These are phyloP conservation scores for Campoplex capitator DNA, from an alignment of 2,888 invertebrate species.

Conservation along the genomic window DNA sequence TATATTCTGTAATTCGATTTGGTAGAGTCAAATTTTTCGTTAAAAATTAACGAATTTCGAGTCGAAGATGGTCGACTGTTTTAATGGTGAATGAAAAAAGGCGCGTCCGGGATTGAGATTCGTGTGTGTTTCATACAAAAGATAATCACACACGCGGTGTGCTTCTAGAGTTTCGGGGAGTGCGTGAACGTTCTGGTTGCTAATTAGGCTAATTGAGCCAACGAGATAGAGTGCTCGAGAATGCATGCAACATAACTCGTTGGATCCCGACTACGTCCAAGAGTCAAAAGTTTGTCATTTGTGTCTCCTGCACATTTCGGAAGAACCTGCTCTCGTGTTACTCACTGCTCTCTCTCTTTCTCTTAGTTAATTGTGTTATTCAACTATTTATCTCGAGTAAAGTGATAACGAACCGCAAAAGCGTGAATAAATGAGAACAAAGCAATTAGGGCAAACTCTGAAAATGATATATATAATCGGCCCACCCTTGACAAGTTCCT, in stretches of 20 bases:
- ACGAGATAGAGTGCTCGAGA: constrained; percentile 62
- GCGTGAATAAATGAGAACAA: background rate
- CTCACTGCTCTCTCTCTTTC: constrained; percentile 14
- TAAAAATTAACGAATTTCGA: background rate
- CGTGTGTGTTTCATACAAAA: background rate
- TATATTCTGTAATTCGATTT: too few relatives aligned
- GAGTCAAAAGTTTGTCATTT: constrained; percentile 1
- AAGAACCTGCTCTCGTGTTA: background rate
- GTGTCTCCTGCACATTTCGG: constrained; percentile 17
- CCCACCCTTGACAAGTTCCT: background rate
- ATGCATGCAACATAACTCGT: constrained; percentile 16
- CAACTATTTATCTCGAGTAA: constrained; percentile 49
- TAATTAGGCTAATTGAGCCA: constrained; percentile 76
- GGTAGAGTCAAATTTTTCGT: background rate
- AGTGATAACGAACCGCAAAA: constrained; percentile 40
- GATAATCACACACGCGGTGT: background rate
- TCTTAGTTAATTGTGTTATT: constrained; percentile 20
- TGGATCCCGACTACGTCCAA: background rate
- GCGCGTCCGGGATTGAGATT: constrained; percentile 12
- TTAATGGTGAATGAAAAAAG: constrained; percentile 5
- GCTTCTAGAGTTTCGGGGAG: constrained; percentile 61
- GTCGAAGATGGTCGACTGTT: background rate
- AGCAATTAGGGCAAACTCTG: constrained; percentile 57
- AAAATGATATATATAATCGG: constrained; percentile 38
- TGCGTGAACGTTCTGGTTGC: constrained; percentile 64